Evolutionary conservation across 2,888 invertebrate species (phyloP), one percentile per base, ranked within the genome.

Genomic region (Megaustenia siamemsis): DNA sequence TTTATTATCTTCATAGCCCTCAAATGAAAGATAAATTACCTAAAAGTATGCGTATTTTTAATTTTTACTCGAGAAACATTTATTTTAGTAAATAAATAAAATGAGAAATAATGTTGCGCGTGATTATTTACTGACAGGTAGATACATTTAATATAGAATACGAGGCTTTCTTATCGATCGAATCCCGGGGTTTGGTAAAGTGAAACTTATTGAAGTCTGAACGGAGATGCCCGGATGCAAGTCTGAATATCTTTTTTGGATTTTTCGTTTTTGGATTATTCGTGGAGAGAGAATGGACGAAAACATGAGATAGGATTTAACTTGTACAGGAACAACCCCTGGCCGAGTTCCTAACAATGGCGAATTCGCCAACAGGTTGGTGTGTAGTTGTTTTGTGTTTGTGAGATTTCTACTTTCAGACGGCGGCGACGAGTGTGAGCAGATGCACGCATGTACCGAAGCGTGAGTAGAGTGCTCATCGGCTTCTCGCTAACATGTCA

Each of bases 161-260:
- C 75, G 66, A 56, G 68, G 69, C 35, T 24, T 1, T 40, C n/a
- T n/a, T 76, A 77, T 82, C 49, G 56, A 78, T 53, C 71, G 38
- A 53, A 73, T n/a, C 73, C 63, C 28, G 73, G 66, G 40, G 49
- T 80, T 76, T 71, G 38, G 53, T 84, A 82, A 82, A 79, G 49
- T 60, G 45, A 85, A 83, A 82, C 78, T 86, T 82, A 63, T 81
- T 73, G 84, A 77, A 88, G 86, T 84, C 85, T 86, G 85, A 79
- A 86, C 78, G 49, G 84, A 87, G 86, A 85, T 84, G 83, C 89
- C 89, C 89, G 89, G 89, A 89, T 89, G 89, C 86, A 84, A 78
- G 86, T 79, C 83, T 83, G 82, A 76, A 79, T 85, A 81, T 83
- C 73, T 85, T 32, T 53, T 81, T 49, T n/a, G 75, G n/a, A n/a